Conservation (phyloP, 2,113 vertebrate species). For the Amblyopsis rosae region DNA sequence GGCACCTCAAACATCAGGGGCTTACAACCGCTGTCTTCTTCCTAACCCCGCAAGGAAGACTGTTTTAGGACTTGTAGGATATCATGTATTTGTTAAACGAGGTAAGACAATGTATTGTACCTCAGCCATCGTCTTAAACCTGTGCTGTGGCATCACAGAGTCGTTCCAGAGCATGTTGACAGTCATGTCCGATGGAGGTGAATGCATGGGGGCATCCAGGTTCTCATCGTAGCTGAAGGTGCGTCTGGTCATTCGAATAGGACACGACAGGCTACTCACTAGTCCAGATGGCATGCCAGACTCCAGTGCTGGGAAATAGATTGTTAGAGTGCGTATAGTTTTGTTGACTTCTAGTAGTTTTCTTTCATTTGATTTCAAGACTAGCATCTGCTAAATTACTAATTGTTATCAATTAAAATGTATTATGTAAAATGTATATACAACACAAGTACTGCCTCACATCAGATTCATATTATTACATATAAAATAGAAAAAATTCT, state of each 20-base stretch:
- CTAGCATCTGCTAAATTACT: not conserved
- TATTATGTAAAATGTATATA: not conserved
- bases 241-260: conserved; percentile 79
- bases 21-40: conserved; percentile 74
- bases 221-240: conserved; percentile 88
- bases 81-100: too few species aligned
- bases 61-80: not conserved
- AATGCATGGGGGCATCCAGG: conserved; percentile 84
- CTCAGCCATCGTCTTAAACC: conserved; percentile 83
- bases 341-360: not conserved
- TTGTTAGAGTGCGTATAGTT: not conserved
- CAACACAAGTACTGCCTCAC: not conserved
- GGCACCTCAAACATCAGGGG: conserved; percentile 39
- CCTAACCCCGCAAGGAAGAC: conserved; percentile 68
- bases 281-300: conserved; percentile 61
- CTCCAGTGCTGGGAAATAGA: conserved; percentile 56
- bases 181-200: conserved; percentile 84
- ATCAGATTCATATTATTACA: not conserved
- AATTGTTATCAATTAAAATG: not conserved
- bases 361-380: not conserved
- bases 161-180: conserved; percentile 83
- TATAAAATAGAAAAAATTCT: not conserved
- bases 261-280: conserved; percentile 80
- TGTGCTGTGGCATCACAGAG: conserved; percentile 87
- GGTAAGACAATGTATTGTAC: conserved; percentile 57